Conservation (phyloP, 2,797 vertebrate species). For the Cottoperca gobio region DNA sequence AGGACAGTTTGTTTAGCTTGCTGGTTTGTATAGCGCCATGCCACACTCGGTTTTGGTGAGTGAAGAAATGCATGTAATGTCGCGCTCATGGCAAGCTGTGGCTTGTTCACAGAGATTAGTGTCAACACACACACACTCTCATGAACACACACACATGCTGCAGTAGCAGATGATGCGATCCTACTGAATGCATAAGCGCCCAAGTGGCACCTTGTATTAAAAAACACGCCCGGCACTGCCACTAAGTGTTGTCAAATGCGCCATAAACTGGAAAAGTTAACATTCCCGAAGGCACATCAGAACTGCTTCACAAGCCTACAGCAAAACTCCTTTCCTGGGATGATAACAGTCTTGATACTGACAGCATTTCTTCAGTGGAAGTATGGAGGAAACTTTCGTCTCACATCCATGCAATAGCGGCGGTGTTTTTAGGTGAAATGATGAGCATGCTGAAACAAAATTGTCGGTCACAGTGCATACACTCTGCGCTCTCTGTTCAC, state of each 20-base stretch:
- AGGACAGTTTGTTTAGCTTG: conserved; percentile 34
- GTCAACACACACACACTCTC: conserved; percentile 32
- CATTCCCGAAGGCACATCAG: conserved; percentile 48
- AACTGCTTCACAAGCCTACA: conserved; percentile 38
- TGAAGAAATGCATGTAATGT: conserved; percentile 50
- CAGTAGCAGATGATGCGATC: conserved; percentile 56
- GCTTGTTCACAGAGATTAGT: conserved; percentile 46
- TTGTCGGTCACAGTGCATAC: conserved; percentile 46
- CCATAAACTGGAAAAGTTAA: conserved; percentile 65
- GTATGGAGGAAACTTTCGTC: conserved; percentile 46
- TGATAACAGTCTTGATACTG: conserved; percentile 44
- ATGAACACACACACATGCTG: conserved; percentile 37
- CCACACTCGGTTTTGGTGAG: conserved; percentile 31
- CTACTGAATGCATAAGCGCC: conserved; percentile 43
- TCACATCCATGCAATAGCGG: conserved; percentile 26
- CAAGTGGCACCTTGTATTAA: conserved; percentile 61
- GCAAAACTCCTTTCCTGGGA: conserved; percentile 26
- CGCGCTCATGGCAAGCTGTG: conserved; percentile 35
- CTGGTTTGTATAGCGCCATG: conserved; percentile 16
- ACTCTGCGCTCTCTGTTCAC: conserved; percentile 40
- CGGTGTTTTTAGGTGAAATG: conserved; percentile 53
- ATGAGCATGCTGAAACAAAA: conserved; percentile 60
- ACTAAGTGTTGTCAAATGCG: conserved; percentile 60
- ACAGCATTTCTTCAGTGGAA: conserved; percentile 19
- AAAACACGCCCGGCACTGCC: conserved; percentile 38